Evolutionary conservation across 1,140 invertebrate genomes (phyloP).

Genomic region (silkworm (Bombyx mori)): ASM3026992v2 NC_085131.1:6504001-6504500

Average conservation of each 20-base stretch:
- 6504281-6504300: too few relatives aligned
- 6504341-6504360: constrained; percentile 81
- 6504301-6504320: background rate
- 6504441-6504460: constrained; percentile 49
- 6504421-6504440: constrained; percentile 72
- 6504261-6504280: background rate
- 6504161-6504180: constrained; percentile 84
- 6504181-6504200: constrained; percentile 82
- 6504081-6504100: constrained; percentile 56
- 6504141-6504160: constrained; percentile 88
- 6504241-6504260: constrained; percentile 43
- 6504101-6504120: constrained; percentile 78
- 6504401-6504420: constrained; percentile 81
- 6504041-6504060: too few relatives aligned
- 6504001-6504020: constrained; percentile 69
- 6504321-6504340: constrained; percentile 76
- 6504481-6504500: background rate
- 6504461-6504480: constrained; percentile 66
- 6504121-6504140: constrained; percentile 86
- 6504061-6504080: background rate
- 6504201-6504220: constrained; percentile 82
- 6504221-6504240: constrained; percentile 79
- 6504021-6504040: background rate
- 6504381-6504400: constrained; percentile 74
- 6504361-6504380: constrained; percentile 80